phyloP scores from a whole-genome alignment of 1,140 invertebrate species.

The Drosophila sp. region DNA sequence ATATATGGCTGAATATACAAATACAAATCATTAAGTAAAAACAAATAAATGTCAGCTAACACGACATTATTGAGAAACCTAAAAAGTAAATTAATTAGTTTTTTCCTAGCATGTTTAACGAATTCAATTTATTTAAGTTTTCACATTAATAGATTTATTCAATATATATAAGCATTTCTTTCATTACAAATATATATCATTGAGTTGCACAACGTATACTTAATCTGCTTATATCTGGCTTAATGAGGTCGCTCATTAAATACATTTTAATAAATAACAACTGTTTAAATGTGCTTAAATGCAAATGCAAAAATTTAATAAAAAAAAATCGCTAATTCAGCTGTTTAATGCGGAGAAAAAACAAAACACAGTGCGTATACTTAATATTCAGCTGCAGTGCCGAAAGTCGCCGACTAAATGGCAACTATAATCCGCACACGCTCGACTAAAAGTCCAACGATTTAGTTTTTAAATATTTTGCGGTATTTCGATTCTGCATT shows the following conservation, averaged over 20 bases:
- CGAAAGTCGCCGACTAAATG: background rate
- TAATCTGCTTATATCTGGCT: slow-evolving; percentile 9
- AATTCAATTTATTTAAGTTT: too few relatives aligned
- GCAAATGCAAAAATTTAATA: too few relatives aligned
- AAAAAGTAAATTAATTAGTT: background rate
- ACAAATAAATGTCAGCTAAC: slow-evolving; percentile 2
- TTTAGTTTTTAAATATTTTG: slow-evolving; percentile 32
- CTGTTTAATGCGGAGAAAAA: background rate
- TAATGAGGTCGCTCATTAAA: slow-evolving; percentile 10
- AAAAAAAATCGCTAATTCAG: background rate
- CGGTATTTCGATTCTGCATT: slow-evolving; percentile 34
- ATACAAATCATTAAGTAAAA: slow-evolving; percentile 33
- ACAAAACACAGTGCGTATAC: slow-evolving; percentile 19
- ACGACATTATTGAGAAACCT: too few relatives aligned
- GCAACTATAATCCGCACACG: slow-evolving; percentile 21
- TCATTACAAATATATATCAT: too few relatives aligned
- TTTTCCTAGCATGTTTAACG: background rate
- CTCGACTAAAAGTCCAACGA: slow-evolving; percentile 7
- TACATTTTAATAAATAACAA: slow-evolving; percentile 5
- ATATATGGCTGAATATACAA: slow-evolving; percentile 37
- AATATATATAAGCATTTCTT: background rate
- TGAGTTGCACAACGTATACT: background rate
- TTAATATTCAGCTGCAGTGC: slow-evolving; percentile 7
- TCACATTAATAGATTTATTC: background rate
- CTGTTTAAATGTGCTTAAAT: background rate